These are phyloP conservation scores for Unio pictorum DNA, from an alignment of 2,888 invertebrate genomes.

Conservation along the genomic window DNA sequence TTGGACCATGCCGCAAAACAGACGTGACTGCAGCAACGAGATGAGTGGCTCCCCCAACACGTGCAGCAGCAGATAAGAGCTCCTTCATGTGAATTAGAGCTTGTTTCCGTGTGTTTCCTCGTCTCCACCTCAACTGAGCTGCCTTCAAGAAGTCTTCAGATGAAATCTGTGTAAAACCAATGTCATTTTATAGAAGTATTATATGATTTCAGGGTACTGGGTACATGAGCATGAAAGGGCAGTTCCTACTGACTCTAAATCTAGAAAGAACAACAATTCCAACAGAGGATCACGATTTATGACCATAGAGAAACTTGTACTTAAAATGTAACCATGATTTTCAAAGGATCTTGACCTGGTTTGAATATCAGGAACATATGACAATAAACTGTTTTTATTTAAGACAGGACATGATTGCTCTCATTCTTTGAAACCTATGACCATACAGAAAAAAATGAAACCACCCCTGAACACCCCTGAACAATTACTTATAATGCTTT, in stretches of 20 bases:
- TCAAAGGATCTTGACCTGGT: too few relatives aligned
- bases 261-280: too few relatives aligned
- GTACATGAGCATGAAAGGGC: too few relatives aligned
- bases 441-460: too few relatives aligned
- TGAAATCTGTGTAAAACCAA: slow-evolving; percentile 55
- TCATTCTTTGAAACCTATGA: too few relatives aligned
- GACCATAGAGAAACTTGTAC: too few relatives aligned
- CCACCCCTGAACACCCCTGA: too few relatives aligned
- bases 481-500: too few relatives aligned
- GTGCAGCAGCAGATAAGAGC: slow-evolving; percentile 64
- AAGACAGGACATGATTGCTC: background rate
- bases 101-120: slow-evolving; percentile 64
- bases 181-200: background rate
- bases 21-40: slow-evolving; percentile 70
- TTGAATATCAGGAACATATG: too few relatives aligned
- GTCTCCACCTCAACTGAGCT: slow-evolving; percentile 61
- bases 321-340: too few relatives aligned
- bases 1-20: slow-evolving; percentile 68
- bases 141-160: slow-evolving; percentile 66
- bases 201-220: background rate
- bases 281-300: too few relatives aligned
- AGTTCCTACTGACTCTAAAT: too few relatives aligned
- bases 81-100: slow-evolving; percentile 69
- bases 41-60: slow-evolving; percentile 68
- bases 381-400: background rate